phyloP scores from a whole-genome alignment of 2,113 vertebrate species.

The Callithrix jacchus region DNA sequence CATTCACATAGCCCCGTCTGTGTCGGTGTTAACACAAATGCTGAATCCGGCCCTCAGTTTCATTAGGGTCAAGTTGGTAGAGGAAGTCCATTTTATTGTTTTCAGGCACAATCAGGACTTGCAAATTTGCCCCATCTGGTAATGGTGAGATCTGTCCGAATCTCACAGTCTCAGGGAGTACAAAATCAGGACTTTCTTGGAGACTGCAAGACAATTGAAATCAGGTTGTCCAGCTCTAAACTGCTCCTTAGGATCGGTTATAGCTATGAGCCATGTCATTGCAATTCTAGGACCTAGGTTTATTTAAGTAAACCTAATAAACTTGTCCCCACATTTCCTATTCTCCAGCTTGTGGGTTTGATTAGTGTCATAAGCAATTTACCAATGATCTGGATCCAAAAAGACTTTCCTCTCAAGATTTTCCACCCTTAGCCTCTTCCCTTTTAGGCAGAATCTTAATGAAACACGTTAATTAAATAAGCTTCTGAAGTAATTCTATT shows the following conservation, averaged over 20 bases:
- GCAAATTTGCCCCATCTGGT: neutral
- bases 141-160: neutral
- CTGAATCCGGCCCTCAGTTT: neutral
- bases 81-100: neutral
- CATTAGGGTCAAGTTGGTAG: neutral
- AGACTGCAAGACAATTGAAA: neutral
- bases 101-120: neutral
- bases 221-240: neutral
- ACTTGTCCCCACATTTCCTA: constrained; percentile 27
- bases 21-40: neutral
- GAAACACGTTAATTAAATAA: constrained; percentile 41
- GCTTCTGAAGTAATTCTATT: constrained; percentile 31
- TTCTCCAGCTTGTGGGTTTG: neutral
- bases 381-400: constrained; percentile 38
- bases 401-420: constrained; percentile 62
- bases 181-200: neutral
- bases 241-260: neutral
- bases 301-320: constrained; percentile 53
- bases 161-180: neutral
- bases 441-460: constrained; percentile 40
- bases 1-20: neutral
- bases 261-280: neutral
- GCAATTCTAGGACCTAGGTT: neutral
- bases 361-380: constrained; percentile 64
- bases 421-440: neutral